Percentiles rank a stretch among this genome's conserved stretches.
Conservation (phyloP, 2,888 invertebrate species). For the Linnaemya vulpina region DNA sequence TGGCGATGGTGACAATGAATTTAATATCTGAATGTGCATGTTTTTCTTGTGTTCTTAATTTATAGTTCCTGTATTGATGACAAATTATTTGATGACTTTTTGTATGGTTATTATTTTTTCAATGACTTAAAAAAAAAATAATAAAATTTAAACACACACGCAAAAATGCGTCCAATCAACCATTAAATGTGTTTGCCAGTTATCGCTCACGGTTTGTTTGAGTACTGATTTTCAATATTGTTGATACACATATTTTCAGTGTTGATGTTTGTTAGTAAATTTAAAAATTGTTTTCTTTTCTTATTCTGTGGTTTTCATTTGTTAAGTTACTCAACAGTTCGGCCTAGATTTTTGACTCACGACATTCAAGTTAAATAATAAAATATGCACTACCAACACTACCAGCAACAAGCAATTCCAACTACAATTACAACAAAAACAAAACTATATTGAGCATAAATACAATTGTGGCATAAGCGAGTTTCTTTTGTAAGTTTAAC, state of each 20-base stretch:
- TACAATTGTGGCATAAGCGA: slow-evolving; percentile 58
- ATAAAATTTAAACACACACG: background rate
- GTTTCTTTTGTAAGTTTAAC: slow-evolving; percentile 72
- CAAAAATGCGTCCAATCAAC: background rate
- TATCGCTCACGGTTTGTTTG: slow-evolving; percentile 30
- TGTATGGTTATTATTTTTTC: slow-evolving; percentile 11
- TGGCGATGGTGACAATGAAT: background rate
- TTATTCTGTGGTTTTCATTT: slow-evolving; percentile 32
- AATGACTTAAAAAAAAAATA: too few species aligned
- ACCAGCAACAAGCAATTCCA: slow-evolving; percentile 36
- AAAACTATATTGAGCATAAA: slow-evolving; percentile 25
- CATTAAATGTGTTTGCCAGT: slow-evolving; percentile 14
- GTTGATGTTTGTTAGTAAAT: slow-evolving; percentile 13
- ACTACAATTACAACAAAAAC: slow-evolving; percentile 36
- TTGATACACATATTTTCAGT: slow-evolving; percentile 16
- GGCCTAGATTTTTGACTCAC: slow-evolving; percentile 72
- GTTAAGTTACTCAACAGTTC: slow-evolving; percentile 69
- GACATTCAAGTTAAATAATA: slow-evolving; percentile 69
- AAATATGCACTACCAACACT: slow-evolving; percentile 60
- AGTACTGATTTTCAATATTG: slow-evolving; percentile 20
- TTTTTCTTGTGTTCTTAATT: slow-evolving; percentile 26
- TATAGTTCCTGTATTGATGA: slow-evolving; percentile 58
- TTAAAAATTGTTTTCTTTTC: slow-evolving; percentile 20
- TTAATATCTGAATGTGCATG: background rate
- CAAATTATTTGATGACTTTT: slow-evolving; percentile 45